Base-by-base conservation (phyloP, 2,888 invertebrate species). In the Ptycholaimellus sp. region DNA sequence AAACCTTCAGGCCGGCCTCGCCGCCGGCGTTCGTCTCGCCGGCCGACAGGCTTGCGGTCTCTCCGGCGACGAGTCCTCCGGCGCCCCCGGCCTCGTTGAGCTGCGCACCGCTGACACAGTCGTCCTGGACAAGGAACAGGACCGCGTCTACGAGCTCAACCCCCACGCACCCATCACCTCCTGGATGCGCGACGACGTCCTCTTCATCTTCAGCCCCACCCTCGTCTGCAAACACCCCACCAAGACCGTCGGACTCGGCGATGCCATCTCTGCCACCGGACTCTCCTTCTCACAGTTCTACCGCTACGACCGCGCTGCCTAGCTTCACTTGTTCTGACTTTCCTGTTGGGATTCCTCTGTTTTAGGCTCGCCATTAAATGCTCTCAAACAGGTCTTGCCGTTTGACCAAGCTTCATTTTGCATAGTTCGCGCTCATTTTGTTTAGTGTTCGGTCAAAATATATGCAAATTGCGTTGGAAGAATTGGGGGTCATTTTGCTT, bases 191-290 rank as follows among this genome's bases (percentile, higher is more conserved):
- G 53, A 54, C 33, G 60, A 57, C 18, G 48, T 55, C 35, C 44
- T 60, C 18, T 64, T 64, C 51, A 56, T 56, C 23, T 60, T 61
- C 42, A 63, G 62, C 36, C 64, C 64, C 3, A 61, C 62, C 5
- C 50, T 64, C 28, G 63, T 64, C 14, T 64, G 64, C 46, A 57
- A 55, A 41, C 45, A 58, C 21, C 63, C 64, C 2, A 42, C 54
- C 27, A 61, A 60, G 45, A 64, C 63, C 9, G 61, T 64, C 9
- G 64, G 64, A 28, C 44, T 64, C n/a, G 63, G 63, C 16, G 64
- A 64, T 46, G 58, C 63, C 16, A 62, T 64, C 33, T 60, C 62
- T 13, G 54, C 61, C 4, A 60, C 60, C 11, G 61, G 60, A 13
- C 49, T 64, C 3, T 51, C 63, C 48, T 63, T 58, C 46, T 62